Evolutionary conservation across 2,797 vertebrate species (phyloP).

Genomic region (Leucoraja ocellata): DNA sequence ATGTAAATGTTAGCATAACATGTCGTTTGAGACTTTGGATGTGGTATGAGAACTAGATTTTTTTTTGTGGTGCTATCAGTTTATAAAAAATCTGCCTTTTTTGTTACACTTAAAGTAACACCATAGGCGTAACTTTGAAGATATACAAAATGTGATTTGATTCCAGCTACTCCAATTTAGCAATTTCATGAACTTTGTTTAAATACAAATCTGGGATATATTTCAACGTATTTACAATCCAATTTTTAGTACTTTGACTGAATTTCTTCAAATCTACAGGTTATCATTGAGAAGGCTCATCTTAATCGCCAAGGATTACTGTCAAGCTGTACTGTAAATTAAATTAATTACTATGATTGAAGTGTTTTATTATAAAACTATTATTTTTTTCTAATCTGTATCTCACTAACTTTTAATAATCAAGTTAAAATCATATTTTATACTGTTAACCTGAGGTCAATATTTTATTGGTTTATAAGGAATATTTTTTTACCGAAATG

Average conservation of each 20-base stretch:
- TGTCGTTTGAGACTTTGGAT: neutral
- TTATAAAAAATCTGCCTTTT: neutral
- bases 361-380: neutral
- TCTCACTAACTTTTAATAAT: slow-evolving; percentile 25
- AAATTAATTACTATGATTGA: neutral
- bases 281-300: neutral
- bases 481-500: slow-evolving; percentile 23
- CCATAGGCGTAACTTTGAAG: neutral
- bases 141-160: neutral
- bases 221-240: neutral
- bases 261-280: neutral
- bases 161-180: neutral
- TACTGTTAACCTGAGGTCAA: neutral
- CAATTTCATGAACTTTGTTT: neutral
- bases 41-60: neutral
- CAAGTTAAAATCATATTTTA: neutral
- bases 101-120: neutral
- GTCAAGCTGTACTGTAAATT: slow-evolving; percentile 4
- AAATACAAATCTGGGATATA: neutral
- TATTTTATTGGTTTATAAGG: neutral
- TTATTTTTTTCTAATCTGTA: neutral
- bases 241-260: neutral
- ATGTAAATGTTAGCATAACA: neutral
- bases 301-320: neutral
- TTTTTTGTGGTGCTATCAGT: neutral